Evolutionary conservation across 2,113 vertebrate species (phyloP).

Genomic region (Megaleporinus macrocephalus): DNA sequence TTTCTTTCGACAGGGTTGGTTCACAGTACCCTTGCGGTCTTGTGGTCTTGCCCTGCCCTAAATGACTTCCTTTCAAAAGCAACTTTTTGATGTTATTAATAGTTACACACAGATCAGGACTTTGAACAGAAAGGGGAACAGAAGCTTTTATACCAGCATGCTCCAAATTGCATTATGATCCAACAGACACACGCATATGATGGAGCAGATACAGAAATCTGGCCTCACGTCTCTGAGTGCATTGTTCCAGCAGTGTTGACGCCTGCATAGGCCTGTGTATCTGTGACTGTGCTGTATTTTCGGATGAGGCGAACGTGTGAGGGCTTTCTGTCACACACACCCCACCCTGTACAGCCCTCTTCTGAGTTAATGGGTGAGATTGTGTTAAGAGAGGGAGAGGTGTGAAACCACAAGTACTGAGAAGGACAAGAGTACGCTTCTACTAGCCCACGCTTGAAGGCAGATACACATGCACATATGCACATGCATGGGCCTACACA

Average conservation of each 20-base stretch:
- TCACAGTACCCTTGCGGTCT: background rate
- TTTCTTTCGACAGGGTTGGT: background rate
- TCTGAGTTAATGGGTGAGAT: slow-evolving; percentile 26
- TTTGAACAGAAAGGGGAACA: background rate
- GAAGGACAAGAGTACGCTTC: slow-evolving; percentile 25
- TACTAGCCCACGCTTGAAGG: slow-evolving; percentile 1
- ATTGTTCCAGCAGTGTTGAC: background rate
- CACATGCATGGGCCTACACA: background rate
- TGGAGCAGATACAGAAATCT: slow-evolving; percentile 11
- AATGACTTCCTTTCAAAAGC: background rate
- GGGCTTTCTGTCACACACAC: slow-evolving; percentile 35
- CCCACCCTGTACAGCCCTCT: slow-evolving; percentile 10
- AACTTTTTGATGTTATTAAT: background rate
- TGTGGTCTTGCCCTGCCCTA: background rate
- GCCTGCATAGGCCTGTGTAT: background rate
- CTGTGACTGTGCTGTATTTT: slow-evolving; percentile 17
- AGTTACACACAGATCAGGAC: background rate
- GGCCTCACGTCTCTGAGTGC: background rate
- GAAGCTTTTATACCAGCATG: background rate
- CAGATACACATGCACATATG: background rate
- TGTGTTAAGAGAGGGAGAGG: slow-evolving; percentile 45
- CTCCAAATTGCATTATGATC: background rate
- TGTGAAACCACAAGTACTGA: slow-evolving; percentile 67
- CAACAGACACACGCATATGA: background rate
- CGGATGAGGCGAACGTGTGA: slow-evolving; percentile 7